Conservation (phyloP, 2,888 invertebrate genomes). For the Harmothoe impar region DNA sequence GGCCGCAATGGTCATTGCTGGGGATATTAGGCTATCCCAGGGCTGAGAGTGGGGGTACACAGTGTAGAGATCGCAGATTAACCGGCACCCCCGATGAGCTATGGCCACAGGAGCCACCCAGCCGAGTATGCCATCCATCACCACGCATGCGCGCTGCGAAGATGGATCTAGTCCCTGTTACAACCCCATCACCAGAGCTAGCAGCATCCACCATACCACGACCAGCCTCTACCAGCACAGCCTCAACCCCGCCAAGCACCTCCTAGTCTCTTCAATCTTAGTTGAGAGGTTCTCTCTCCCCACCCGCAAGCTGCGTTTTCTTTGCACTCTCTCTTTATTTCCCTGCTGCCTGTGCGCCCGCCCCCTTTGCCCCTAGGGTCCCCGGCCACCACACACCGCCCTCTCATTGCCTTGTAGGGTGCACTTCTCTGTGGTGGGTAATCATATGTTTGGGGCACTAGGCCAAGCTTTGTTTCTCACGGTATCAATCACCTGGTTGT, state of each 20-base stretch:
- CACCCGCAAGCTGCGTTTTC: not conserved
- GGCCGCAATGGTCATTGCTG: too few species aligned
- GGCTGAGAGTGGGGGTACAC: too few species aligned
- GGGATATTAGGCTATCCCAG: too few species aligned
- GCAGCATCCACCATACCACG: not conserved
- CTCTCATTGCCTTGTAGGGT: slow-evolving; percentile 15
- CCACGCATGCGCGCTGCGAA: not conserved
- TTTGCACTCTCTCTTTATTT: not conserved
- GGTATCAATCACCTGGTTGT: not conserved
- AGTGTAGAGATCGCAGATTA: not conserved
- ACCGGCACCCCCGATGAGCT: not conserved
- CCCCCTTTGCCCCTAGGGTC: not conserved
- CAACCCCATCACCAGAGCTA: not conserved
- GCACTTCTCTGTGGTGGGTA: not conserved
- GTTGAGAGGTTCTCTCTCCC: not conserved
- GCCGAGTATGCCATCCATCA: slow-evolving; percentile 1
- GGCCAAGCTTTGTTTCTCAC: not conserved
- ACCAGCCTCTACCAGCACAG: not conserved
- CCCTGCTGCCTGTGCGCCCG: not conserved
- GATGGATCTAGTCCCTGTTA: not conserved
- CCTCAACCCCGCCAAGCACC: not conserved
- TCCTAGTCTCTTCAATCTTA: not conserved
- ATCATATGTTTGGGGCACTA: not conserved
- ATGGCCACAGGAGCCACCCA: not conserved
- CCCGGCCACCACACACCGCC: not conserved